Evolutionary conservation across 1,140 invertebrate genomes (phyloP).

Genomic region (Brachystomella parvula): DNA sequence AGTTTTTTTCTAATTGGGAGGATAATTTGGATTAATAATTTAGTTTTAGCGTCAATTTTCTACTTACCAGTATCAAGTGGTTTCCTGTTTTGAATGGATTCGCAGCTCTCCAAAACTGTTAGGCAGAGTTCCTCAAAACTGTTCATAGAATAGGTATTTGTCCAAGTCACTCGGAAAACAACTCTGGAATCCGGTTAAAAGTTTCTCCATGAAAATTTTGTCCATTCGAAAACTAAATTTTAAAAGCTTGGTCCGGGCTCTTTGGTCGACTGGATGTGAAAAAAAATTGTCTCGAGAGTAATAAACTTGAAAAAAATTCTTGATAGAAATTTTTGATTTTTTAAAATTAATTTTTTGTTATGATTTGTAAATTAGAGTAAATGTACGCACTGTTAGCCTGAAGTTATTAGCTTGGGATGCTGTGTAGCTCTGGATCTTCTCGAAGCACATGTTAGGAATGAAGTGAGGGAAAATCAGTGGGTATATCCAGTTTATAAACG

Average conservation of each 20-base stretch:
- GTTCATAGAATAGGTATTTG: background rate
- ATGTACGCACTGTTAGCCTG: too few species aligned
- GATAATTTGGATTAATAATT: background rate
- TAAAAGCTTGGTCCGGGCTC: too few species aligned
- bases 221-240: too few species aligned
- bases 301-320: too few species aligned
- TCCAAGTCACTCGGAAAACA: too few species aligned
- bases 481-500: background rate
- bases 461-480: background rate
- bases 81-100: background rate
- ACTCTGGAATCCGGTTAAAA: too few species aligned
- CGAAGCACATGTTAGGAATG: conserved; percentile 5
- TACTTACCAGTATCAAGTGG: background rate
- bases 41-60: background rate
- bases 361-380: background rate
- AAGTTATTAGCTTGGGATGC: too few species aligned
- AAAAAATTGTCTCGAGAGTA: too few species aligned
- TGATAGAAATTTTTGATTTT: background rate
- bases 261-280: too few species aligned
- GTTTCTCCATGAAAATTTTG: too few species aligned
- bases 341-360: background rate
- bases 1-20: too few species aligned
- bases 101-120: background rate
- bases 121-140: background rate
- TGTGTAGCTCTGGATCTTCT: too few species aligned